Percentiles rank a stretch among this genome's conserved stretches.
These are phyloP conservation scores for Lutraria lutraria DNA, from an alignment of 2,888 invertebrate genomes.

Conservation along the genomic window DNA sequence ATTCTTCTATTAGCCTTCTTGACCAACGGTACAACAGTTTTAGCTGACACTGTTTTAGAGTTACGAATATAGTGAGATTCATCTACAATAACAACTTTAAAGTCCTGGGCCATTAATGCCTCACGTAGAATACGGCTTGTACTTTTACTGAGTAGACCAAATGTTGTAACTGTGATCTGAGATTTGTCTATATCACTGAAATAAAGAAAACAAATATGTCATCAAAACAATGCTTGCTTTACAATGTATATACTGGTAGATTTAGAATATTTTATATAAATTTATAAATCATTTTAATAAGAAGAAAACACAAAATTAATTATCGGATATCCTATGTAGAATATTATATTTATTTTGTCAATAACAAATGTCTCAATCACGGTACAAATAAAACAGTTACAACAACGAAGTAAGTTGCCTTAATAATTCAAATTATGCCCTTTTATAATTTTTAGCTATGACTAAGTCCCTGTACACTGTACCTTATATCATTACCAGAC, in stretches of 20 bases:
- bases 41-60: slow-evolving; percentile 80
- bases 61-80: slow-evolving; percentile 86
- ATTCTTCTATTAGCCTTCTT: slow-evolving; percentile 81
- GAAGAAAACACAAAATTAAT: no score
- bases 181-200: slow-evolving; percentile 80
- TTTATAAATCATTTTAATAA: no score
- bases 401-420: no score
- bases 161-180: slow-evolving; percentile 81
- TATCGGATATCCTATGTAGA: no score
- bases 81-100: slow-evolving; percentile 83
- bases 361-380: no score
- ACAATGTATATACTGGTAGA: no score
- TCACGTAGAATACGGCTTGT: slow-evolving; percentile 80
- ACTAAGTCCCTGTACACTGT: not conserved
- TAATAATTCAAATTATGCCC: no score
- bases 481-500: slow-evolving; percentile 82
- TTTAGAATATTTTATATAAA: no score
- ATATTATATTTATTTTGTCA: no score
- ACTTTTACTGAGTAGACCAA: slow-evolving; percentile 81
- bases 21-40: slow-evolving; percentile 82
- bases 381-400: no score
- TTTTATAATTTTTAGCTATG: no score
- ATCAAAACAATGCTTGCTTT: no score
- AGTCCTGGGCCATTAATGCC: slow-evolving; percentile 81
- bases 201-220: not conserved